Evolutionary conservation across 2,113 vertebrate genomes (phyloP).

Genomic region (Pseudorasbora parva): DNA sequence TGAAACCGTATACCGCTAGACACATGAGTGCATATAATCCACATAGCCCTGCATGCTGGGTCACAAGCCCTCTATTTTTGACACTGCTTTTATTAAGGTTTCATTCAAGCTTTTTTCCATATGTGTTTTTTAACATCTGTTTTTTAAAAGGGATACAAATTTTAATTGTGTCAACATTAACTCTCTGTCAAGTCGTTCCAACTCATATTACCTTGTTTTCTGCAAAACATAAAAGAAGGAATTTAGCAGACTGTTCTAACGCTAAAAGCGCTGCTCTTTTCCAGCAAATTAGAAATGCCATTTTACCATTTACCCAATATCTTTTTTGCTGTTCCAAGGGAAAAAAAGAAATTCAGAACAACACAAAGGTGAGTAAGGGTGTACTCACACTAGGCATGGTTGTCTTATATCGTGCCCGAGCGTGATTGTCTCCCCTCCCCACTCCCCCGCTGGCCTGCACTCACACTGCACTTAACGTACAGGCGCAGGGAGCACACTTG

Average conservation of each 20-base stretch:
- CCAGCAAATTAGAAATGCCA: not conserved
- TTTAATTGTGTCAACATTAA: not conserved
- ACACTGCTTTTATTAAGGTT: not conserved
- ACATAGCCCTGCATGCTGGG: not conserved
- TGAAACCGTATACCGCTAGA: slow-evolving; percentile 48
- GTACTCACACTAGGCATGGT: no score
- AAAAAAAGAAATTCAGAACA: no score
- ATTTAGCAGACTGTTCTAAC: not conserved
- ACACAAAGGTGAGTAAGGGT: no score
- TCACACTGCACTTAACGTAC: no score
- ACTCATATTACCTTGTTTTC: not conserved
- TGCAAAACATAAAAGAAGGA: not conserved
- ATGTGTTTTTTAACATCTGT: not conserved
- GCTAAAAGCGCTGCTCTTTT: not conserved
- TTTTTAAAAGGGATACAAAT: not conserved
- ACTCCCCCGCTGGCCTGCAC: no score
- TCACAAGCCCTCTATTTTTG: not conserved
- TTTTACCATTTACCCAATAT: no score
- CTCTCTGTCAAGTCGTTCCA: not conserved
- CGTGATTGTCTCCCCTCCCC: no score
- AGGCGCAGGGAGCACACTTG: no score
- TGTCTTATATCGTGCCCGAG: no score
- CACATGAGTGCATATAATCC: slow-evolving; percentile 26
- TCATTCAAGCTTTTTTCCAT: not conserved
- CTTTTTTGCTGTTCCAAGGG: not conserved